Percentiles rank a stretch among this genome's conserved stretches.
Conservation (phyloP, 1,140 invertebrate genomes). For the Copidosoma floridanum region DNA sequence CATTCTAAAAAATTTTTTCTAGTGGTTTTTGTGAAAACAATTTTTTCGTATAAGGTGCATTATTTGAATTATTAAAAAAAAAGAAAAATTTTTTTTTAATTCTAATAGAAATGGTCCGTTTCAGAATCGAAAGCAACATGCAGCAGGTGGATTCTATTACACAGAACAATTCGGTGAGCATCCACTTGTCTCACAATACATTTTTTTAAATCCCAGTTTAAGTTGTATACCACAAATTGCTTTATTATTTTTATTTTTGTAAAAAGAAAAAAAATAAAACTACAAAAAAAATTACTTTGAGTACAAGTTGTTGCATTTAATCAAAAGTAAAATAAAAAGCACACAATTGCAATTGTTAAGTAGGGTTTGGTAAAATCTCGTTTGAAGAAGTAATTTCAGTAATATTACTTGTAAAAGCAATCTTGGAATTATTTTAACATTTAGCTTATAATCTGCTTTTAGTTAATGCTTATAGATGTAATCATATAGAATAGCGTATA, state of each 20-base stretch:
- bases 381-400: not conserved
- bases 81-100: too few species aligned
- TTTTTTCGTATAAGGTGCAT: too few species aligned
- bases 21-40: too few species aligned
- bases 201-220: too few species aligned
- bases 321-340: too few species aligned
- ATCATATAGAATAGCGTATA: conserved; percentile 17
- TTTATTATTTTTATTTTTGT: not conserved
- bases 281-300: not conserved
- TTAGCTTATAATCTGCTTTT: conserved; percentile 21
- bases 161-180: conserved; percentile 61
- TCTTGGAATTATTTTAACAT: too few species aligned
- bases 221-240: too few species aligned
- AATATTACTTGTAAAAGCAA: too few species aligned
- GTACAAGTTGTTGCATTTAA: not conserved
- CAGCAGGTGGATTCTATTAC: conserved; percentile 61
- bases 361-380: too few species aligned
- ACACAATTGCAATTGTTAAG: too few species aligned
- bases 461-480: conserved; percentile 16
- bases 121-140: conserved; percentile 58
- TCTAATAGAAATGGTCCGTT: conserved; percentile 31
- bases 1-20: too few species aligned
- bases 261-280: conserved; percentile 7
- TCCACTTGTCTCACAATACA: not conserved
- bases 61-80: not conserved